Evolutionary conservation across 2,797 vertebrate species (phyloP).

Genomic region (Eidolon dupreanum): DNA sequence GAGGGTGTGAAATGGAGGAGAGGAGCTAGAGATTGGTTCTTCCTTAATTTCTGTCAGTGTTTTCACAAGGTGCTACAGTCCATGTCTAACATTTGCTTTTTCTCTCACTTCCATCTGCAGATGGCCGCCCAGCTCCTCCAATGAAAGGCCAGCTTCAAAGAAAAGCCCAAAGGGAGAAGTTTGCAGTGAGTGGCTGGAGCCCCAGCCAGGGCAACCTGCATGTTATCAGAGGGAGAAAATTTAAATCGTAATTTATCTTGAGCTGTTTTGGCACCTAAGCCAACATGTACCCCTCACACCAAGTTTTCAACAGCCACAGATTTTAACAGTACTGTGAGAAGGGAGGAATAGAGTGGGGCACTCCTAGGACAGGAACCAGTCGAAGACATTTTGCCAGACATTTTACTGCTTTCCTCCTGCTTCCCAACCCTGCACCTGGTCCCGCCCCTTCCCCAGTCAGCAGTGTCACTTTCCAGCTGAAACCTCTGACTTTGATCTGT

Average conservation of each 20-base stretch:
- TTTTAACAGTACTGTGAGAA: not conserved
- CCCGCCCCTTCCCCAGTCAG: not conserved
- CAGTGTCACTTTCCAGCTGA: constrained; percentile 16
- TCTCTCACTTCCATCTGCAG: constrained; percentile 79
- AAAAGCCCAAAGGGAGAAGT: constrained; percentile 85
- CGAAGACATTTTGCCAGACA: not conserved
- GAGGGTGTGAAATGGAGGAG: not conserved
- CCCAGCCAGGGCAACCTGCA: not conserved
- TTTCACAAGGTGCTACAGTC: not conserved
- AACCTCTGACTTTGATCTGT: constrained; percentile 50
- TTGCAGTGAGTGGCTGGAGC: constrained; percentile 86
- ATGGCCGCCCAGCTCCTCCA: constrained; percentile 90
- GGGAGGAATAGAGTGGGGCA: not conserved
- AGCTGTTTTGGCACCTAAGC: not conserved
- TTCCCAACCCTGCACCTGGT: not conserved
- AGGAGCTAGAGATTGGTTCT: not conserved
- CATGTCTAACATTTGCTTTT: constrained; percentile 17
- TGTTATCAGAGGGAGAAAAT: not conserved
- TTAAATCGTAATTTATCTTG: constrained; percentile 9
- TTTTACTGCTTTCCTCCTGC: not conserved
- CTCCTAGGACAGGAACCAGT: not conserved
- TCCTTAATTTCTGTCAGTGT: not conserved
- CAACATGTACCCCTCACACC: not conserved
- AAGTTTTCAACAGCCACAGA: not conserved
- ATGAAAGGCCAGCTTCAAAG: constrained; percentile 90